Percentiles rank a stretch among this genome's conserved stretches.
These are phyloP conservation scores for Pyrgilauda ruficollis DNA, from an alignment of 2,113 vertebrate species.

Conservation along the genomic window DNA sequence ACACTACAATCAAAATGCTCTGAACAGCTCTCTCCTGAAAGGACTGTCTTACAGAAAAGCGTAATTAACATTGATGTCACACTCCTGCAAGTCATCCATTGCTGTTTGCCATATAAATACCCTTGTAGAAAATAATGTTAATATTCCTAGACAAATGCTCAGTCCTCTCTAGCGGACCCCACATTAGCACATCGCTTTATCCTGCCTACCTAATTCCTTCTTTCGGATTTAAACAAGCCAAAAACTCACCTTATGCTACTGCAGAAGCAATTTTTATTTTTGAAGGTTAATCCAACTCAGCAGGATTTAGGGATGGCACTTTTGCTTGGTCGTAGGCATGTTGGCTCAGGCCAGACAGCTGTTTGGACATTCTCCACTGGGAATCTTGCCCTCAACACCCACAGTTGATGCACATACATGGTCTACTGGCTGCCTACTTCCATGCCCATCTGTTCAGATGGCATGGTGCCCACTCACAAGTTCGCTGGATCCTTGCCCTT, in stretches of 20 bases:
- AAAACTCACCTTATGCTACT: conserved; percentile 79
- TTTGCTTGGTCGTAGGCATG: conserved; percentile 80
- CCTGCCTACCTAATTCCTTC: conserved; percentile 43
- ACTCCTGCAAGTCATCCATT: conserved; percentile 59
- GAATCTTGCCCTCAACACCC: conserved; percentile 86
- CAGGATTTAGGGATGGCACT: conserved; percentile 82
- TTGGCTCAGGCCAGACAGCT: conserved; percentile 85
- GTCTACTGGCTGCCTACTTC: conserved; percentile 85
- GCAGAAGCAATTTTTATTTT: conserved; percentile 76
- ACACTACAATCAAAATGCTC: background rate
- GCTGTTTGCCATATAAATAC: conserved; percentile 11
- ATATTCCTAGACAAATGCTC: background rate
- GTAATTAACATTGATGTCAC: conserved; percentile 40
- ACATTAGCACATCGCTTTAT: background rate
- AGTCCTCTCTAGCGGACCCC: background rate
- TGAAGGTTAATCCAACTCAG: conserved; percentile 86
- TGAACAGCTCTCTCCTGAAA: conserved; percentile 23
- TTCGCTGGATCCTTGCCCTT: conserved; percentile 84
- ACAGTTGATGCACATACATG: conserved; percentile 84
- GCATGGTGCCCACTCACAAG: conserved; percentile 82
- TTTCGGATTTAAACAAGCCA: conserved; percentile 57
- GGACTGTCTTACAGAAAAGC: conserved; percentile 2
- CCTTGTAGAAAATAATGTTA: conserved; percentile 11
- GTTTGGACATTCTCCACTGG: conserved; percentile 83
- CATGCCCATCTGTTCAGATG: conserved; percentile 85